Evolutionary conservation across 2,113 vertebrate species (phyloP).

Genomic region (Chlorodrepanis virens): DNA sequence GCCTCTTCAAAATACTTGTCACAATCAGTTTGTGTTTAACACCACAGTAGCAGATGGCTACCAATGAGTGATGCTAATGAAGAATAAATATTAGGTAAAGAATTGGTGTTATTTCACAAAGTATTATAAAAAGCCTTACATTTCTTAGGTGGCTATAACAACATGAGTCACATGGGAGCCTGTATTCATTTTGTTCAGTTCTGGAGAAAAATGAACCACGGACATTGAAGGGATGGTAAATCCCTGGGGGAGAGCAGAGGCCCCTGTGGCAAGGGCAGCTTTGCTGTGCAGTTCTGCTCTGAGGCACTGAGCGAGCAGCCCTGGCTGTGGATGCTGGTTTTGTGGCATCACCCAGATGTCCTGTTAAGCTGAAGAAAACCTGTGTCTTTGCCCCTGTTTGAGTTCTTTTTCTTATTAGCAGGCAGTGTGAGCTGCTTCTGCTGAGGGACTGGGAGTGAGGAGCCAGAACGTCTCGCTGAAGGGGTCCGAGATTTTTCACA

Average conservation of each 20-base stretch:
- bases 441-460: not conserved
- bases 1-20: not conserved
- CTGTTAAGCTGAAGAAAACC: not conserved
- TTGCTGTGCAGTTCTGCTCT: not conserved
- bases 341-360: not conserved
- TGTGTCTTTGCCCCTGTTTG: not conserved
- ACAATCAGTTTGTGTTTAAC: not conserved
- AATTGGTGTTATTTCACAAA: fast-evolving
- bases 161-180: not conserved
- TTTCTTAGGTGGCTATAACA: not conserved
- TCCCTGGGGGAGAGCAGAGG: not conserved
- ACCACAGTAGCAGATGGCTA: not conserved
- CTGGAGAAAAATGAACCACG: not conserved
- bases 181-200: not conserved
- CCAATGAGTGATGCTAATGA: not conserved
- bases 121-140: not conserved
- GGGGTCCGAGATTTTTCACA: not conserved
- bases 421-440: not conserved
- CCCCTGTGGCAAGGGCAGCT: not conserved
- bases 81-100: not conserved
- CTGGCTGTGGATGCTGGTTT: fast-evolving
- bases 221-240: not conserved
- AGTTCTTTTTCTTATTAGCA: not conserved
- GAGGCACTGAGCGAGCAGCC: fast-evolving
- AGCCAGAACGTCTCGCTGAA: not conserved